Evolutionary conservation across 2,888 invertebrate genomes (phyloP), one percentile per base, ranked within the genome.

Genomic region (Acronicta alni): DNA sequence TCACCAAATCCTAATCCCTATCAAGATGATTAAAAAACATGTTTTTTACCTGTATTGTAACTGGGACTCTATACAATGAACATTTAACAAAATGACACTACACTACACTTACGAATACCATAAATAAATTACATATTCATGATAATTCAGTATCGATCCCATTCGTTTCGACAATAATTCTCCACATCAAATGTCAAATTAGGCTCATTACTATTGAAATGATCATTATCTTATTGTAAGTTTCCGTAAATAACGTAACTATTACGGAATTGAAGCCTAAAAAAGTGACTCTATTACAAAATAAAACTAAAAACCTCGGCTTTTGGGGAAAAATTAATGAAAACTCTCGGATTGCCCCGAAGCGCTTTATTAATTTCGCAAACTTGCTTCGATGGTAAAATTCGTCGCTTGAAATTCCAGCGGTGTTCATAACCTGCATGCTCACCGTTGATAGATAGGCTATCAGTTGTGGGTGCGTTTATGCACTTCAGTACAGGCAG

Each of bases 321-420:
- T 57, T 16, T 44, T 8, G 37, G 32, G 15, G 10, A 46, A 57
- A 57, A 44, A 37, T 44, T 7, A n/a, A 63, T 57, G 48, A 68
- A 63, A 68, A 39, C 14, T 35, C 17, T 20, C 39, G 14, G 6
- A 17, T 18, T 41, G 67, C 68, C 6, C 26, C 49, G 60, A 54
- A 67, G 57, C 15, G 35, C 51, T 52, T 55, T 63, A 45, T 52
- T 45, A 58, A 58, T 58, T 52, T 37, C 26, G 47, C 41, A 48
- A 62, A 51, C 30, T 57, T 49, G 35, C 32, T 47, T 59, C 32
- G 6, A 17, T 58, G 17, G 39, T 45, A 32, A 61, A 61, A 61
- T 52, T 41, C 16, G 1, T 20, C 23, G 44, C 23, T 43, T n/a
- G 18, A 17, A 56, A 63, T 52, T 47, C 20, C 51, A 18, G 20